A percentile compares a stretch with the other conserved stretches of the same genome.
phyloP scores from a whole-genome alignment of 2,113 vertebrate genomes.

The Odontesthes bonariensis region DNA sequence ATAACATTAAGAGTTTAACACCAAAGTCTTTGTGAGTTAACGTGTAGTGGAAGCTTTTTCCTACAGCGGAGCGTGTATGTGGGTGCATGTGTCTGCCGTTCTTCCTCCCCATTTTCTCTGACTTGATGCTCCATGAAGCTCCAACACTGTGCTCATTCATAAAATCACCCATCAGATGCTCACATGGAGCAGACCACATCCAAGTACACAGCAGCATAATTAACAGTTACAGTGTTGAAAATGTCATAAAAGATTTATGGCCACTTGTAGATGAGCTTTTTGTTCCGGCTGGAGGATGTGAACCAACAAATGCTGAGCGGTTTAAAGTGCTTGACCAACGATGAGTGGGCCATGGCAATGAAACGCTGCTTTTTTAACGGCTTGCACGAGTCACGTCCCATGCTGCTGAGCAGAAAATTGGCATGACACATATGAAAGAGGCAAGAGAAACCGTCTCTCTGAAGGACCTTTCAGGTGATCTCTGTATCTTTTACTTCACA shows the following conservation, averaged over 20 bases:
- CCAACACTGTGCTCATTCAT: conserved; percentile 65
- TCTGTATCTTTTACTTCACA: neutral
- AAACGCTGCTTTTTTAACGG: conserved; percentile 18
- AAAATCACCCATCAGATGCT: conserved; percentile 51
- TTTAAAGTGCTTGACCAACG: conserved; percentile 41
- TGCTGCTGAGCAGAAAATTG: neutral
- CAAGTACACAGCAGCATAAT: conserved; percentile 54
- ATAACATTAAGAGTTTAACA: conserved; percentile 1
- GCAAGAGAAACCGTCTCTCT: neutral
- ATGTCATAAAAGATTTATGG: conserved; percentile 60
- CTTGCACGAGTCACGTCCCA: conserved; percentile 18
- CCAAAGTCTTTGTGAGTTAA: conserved; percentile 5
- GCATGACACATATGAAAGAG: conserved; percentile 4
- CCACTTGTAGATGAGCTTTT: conserved; percentile 36
- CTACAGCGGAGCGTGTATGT: neutral
- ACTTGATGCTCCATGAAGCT: conserved; percentile 24
- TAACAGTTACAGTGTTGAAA: conserved; percentile 25
- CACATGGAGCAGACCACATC: conserved; percentile 54
- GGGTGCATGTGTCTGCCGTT: conserved; percentile 2
- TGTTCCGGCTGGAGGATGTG: conserved; percentile 32
- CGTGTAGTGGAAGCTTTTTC: neutral
- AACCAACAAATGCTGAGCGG: conserved; percentile 40
- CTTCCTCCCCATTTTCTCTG: neutral
- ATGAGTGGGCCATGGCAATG: conserved; percentile 32
- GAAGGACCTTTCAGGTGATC: neutral